Percentiles rank a stretch among this genome's conserved stretches.
These are phyloP conservation scores for Panopea generosa DNA, from an alignment of 2,888 invertebrate genomes.

Conservation along the genomic window DNA sequence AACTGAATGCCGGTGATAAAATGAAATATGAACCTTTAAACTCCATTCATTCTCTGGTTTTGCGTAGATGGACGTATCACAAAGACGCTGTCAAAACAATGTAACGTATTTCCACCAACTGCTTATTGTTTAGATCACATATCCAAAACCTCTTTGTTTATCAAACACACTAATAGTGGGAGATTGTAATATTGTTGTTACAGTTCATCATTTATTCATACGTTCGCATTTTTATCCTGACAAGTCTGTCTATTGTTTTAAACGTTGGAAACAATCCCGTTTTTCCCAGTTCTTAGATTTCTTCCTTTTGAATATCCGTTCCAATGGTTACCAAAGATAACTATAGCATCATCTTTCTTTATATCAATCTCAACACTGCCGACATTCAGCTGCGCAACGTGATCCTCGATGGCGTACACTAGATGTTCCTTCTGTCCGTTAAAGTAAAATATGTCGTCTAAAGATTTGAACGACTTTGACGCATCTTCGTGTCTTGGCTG, in stretches of 20 bases:
- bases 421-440: slow-evolving; percentile 97
- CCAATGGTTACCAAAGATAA: slow-evolving; percentile 98
- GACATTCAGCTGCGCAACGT: slow-evolving; percentile 81
- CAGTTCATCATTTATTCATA: too few species aligned
- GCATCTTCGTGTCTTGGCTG: slow-evolving; percentile 89
- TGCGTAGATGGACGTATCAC: too few species aligned
- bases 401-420: slow-evolving; percentile 90
- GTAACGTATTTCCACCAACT: too few species aligned
- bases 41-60: too few species aligned
- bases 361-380: slow-evolving; percentile 88
- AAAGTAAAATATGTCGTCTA: slow-evolving; percentile 99
- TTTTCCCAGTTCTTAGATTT: slow-evolving; percentile 92
- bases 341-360: slow-evolving; percentile 92
- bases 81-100: too few species aligned
- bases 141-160: too few species aligned
- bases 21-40: too few species aligned
- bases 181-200: too few species aligned
- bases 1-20: too few species aligned
- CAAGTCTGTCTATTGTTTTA: slow-evolving; percentile 91
- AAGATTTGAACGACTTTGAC: slow-evolving; percentile 92
- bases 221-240: slow-evolving; percentile 88
- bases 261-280: slow-evolving; percentile 86
- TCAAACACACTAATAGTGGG: too few species aligned
- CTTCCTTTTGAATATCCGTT: slow-evolving; percentile 97
- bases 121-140: too few species aligned